Conservation (phyloP, 2,797 vertebrate species). For the Taenioides sp. region DNA sequence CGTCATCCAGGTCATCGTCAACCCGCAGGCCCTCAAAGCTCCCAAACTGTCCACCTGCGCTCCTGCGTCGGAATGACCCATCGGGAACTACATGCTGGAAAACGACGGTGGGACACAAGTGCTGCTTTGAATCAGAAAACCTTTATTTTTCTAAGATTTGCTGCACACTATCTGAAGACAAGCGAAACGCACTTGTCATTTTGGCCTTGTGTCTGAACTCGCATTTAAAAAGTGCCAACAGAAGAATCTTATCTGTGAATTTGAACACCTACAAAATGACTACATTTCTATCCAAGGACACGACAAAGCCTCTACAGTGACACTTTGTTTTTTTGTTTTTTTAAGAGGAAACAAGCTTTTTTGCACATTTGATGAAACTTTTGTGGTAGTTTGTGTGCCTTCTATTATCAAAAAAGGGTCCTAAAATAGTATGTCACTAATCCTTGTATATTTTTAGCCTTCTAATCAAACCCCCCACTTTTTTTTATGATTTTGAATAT, state of each 20-base stretch:
- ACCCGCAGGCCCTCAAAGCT: constrained; percentile 78
- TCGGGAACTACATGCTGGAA: constrained; percentile 32
- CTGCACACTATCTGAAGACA: constrained; percentile 20
- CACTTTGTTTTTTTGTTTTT: constrained; percentile 36
- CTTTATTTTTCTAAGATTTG: constrained; percentile 14
- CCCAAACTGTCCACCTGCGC: constrained; percentile 32
- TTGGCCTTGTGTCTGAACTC: constrained; percentile 27
- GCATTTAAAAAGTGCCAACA: constrained; percentile 56
- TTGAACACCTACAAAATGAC: constrained; percentile 10
- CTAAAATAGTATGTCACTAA: constrained; percentile 45
- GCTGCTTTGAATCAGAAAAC: constrained; percentile 54
- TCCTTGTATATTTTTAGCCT: constrained; percentile 47
- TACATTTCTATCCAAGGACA: constrained; percentile 18
- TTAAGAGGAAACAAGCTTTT: constrained; percentile 67
- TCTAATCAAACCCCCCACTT: constrained; percentile 56
- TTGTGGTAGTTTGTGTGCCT: constrained; percentile 77
- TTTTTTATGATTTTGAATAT: constrained; percentile 1
- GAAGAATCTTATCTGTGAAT: constrained; percentile 23
- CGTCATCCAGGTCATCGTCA: constrained; percentile 97
- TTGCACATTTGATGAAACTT: constrained; percentile 76
- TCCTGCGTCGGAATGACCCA: constrained; percentile 33
- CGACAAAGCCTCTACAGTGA: constrained; percentile 17
- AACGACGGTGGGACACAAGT: constrained; percentile 52
- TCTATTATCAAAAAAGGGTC: constrained; percentile 56
- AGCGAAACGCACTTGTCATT: neutral